These are phyloP conservation scores for Acropora tenuis DNA, from an alignment of 64 coral and sea anemone species.

Conservation along the genomic window DNA sequence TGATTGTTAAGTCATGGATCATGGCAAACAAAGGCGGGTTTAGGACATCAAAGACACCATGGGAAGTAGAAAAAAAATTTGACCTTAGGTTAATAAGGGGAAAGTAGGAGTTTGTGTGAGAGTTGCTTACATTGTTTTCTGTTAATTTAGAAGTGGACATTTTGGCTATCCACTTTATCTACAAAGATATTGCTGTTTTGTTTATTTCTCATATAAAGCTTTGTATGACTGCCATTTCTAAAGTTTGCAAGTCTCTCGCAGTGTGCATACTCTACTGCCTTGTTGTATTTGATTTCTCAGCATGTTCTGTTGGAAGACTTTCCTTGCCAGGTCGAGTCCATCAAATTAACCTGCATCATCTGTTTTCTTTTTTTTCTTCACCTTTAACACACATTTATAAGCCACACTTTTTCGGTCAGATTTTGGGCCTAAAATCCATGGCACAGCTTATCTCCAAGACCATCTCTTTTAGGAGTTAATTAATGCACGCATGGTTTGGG, in stretches of 20 bases:
- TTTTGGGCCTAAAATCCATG: too few species aligned
- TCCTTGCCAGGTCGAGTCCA: too few species aligned
- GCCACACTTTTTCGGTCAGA: too few species aligned
- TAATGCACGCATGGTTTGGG: too few species aligned
- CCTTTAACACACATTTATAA: too few species aligned
- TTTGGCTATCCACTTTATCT: neutral
- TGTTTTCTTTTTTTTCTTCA: too few species aligned
- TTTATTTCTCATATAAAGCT: neutral
- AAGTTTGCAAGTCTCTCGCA: neutral
- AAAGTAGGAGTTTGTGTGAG: neutral
- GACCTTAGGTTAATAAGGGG: neutral
- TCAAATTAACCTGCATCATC: too few species aligned
- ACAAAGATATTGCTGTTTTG: neutral
- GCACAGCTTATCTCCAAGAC: too few species aligned
- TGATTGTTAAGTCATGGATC: neutral
- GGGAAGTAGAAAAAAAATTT: neutral
- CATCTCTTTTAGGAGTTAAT: too few species aligned
- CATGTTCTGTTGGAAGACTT: neutral
- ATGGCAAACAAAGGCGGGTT: neutral
- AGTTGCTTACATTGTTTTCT: neutral
- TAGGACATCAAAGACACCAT: neutral
- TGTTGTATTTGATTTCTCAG: neutral
- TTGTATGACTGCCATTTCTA: neutral
- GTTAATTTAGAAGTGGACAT: neutral
- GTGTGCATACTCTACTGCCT: neutral